Percentiles rank a stretch among this genome's conserved stretches.
These are phyloP conservation scores for Brachirus orientalis DNA, from an alignment of 2,113 vertebrate species.

Conservation along the genomic window DNA sequence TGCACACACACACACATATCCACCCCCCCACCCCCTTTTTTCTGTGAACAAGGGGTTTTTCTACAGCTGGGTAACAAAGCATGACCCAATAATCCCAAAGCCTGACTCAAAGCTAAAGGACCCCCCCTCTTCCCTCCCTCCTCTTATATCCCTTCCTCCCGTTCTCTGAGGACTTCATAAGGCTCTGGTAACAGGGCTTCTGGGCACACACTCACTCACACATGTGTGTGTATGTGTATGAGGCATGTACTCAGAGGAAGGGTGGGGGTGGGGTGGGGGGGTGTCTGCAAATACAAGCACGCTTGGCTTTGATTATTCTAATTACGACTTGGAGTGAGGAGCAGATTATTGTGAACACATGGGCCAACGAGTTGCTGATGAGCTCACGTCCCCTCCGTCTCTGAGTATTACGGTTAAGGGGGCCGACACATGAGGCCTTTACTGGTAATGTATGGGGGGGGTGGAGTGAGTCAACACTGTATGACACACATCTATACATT, in stretches of 20 bases:
- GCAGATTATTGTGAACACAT: constrained; percentile 73
- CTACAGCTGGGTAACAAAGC: constrained; percentile 86
- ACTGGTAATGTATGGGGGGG: not conserved
- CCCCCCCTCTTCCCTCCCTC: constrained; percentile 37
- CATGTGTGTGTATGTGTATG: constrained; percentile 12
- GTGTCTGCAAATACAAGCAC: constrained; percentile 65
- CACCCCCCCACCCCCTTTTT: constrained; percentile 32
- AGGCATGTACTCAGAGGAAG: no score
- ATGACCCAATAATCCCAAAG: constrained; percentile 86
- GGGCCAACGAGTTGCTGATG: constrained; percentile 65
- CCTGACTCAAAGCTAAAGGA: constrained; percentile 79
- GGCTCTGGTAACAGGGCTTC: constrained; percentile 49
- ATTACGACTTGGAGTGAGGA: constrained; percentile 73
- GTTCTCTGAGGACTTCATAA: constrained; percentile 81
- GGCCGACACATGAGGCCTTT: constrained; percentile 32
- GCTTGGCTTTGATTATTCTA: constrained; percentile 80
- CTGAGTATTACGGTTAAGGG: constrained; percentile 32
- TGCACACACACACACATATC: constrained; percentile 35
- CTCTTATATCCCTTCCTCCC: constrained; percentile 66
- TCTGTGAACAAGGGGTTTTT: constrained; percentile 79
- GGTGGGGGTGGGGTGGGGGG: constrained; percentile 23
- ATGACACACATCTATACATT: constrained; percentile 3
- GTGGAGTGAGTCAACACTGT: not conserved
- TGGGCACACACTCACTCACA: not conserved
- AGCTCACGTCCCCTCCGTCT: constrained; percentile 55